These are phyloP conservation scores for Halichoeres trimaculatus DNA, from an alignment of 2,113 vertebrate genomes.

Conservation along the genomic window DNA sequence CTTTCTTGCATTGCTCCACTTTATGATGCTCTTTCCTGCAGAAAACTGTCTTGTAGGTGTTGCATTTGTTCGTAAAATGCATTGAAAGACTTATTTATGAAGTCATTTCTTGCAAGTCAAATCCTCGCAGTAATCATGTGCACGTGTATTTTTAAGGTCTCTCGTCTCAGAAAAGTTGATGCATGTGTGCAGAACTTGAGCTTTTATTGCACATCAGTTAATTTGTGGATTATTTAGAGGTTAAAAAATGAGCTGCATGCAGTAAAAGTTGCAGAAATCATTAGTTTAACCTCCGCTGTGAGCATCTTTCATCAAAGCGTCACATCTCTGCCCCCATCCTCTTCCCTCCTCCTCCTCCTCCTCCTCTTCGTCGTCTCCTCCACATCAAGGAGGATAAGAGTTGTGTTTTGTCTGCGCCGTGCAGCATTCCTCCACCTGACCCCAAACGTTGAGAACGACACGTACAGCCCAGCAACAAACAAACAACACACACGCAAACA, in stretches of 20 bases:
- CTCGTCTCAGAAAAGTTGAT: no score
- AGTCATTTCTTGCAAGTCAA: no score
- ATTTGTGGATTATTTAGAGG: no score
- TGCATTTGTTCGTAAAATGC: no score
- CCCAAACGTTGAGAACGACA: conserved; percentile 8
- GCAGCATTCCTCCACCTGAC: conserved; percentile 49
- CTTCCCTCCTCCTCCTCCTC: conserved; percentile 35
- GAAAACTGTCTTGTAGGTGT: no score
- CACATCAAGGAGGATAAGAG: conserved; percentile 42
- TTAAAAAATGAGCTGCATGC: not conserved
- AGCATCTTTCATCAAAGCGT: conserved; percentile 24
- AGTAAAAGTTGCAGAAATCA: not conserved
- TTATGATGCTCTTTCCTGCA: no score
- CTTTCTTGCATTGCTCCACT: no score
- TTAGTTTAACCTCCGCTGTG: not conserved
- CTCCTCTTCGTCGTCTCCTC: conserved; percentile 22
- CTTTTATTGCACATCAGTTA: no score
- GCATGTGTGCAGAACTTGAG: no score
- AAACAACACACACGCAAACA: conserved; percentile 23
- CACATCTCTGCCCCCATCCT: conserved; percentile 51
- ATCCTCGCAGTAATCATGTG: no score
- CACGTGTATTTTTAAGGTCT: no score
- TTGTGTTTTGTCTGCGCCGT: conserved; percentile 67
- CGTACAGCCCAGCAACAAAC: conserved; percentile 35
- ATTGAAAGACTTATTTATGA: no score